Evolutionary conservation across 2,113 vertebrate genomes (phyloP), one percentile per base, ranked within the genome.

Genomic region (Athene noctua): DNA sequence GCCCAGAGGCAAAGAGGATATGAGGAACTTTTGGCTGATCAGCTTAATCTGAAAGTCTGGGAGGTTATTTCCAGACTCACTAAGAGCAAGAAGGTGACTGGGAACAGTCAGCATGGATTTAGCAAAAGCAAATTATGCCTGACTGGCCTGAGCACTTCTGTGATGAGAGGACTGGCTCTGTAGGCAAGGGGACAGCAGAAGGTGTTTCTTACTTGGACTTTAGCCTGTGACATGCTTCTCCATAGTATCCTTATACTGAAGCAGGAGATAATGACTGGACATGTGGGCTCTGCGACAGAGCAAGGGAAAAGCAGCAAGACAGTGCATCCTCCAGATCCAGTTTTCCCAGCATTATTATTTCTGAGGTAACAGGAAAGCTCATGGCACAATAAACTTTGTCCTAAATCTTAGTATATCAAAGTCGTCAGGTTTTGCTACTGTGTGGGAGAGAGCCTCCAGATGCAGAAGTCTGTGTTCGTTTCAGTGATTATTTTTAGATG

Each of bases 401-500:
- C 49, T 62, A 25, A 59, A 57, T 82, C 23, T 80, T 40, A 88
- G 65, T 54, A 57, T 17, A 70, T 54, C 4, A 36, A 83, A 83
- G 54, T 57, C 86, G 91, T 79, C 91, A 54, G 55, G 19, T 65
- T 88, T 68, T 47, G 49, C 82, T 73, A 32, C 79, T 57, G 7
- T n/a, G 75, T 77, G 67, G 86, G 86, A 90, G 57, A 42, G 71
- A 80, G 54, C 25, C 11, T 83, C 86, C 82, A 77, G 91, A 86
- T 77, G 79, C 62, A 93, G 82, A 80, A 80, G 36, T 72, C 44
- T 61, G 14, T 29, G 40, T 32, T 80, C 58, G n/a, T 61, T 86
- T 30, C 79, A 90, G 71, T 25, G n/a, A 71, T 46, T 94, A 86
- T 80, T 90, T 94, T 90, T 83, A 90, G 88, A 83, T 22, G 14